These are phyloP conservation scores for Brachionus plicatilis DNA, from an alignment of 1,140 invertebrate genomes.

Conservation along the genomic window DNA sequence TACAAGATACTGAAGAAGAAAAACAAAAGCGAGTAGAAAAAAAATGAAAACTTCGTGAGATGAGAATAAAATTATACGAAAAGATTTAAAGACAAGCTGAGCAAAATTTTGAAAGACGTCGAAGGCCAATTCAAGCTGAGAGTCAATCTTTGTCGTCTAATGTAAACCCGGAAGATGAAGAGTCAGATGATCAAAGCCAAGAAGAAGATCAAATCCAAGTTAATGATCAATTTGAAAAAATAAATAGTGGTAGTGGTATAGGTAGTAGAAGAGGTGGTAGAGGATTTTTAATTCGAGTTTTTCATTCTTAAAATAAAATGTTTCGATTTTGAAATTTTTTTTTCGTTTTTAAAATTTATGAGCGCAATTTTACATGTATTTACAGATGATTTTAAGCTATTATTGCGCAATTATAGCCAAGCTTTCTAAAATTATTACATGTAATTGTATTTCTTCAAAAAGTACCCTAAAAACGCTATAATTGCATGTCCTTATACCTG, in stretches of 20 bases:
- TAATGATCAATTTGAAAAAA: too few relatives aligned
- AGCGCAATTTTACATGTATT: neutral
- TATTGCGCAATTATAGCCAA: neutral
- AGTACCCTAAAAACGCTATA: neutral
- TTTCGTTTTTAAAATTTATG: neutral
- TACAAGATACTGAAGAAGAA: neutral
- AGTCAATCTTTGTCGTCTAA: too few relatives aligned
- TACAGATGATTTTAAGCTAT: neutral
- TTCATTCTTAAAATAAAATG: neutral
- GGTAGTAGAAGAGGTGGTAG: too few relatives aligned
- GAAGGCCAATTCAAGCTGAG: too few relatives aligned
- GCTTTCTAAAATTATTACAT: neutral
- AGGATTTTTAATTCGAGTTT: neutral
- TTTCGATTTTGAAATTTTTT: neutral
- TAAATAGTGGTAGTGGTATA: too few relatives aligned
- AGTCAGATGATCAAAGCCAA: too few relatives aligned
- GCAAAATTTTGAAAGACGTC: too few relatives aligned
- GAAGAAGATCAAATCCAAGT: too few relatives aligned
- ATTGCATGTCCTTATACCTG: neutral
- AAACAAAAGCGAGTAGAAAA: neutral
- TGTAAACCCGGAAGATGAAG: too few relatives aligned
- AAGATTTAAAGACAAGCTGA: too few relatives aligned
- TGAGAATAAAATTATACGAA: too few relatives aligned
- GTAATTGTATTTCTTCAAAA: neutral
- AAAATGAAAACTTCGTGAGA: too few relatives aligned